Conservation (phyloP, 92 coral and sea anemone species). For the Pocillopora meandrina region DNA sequence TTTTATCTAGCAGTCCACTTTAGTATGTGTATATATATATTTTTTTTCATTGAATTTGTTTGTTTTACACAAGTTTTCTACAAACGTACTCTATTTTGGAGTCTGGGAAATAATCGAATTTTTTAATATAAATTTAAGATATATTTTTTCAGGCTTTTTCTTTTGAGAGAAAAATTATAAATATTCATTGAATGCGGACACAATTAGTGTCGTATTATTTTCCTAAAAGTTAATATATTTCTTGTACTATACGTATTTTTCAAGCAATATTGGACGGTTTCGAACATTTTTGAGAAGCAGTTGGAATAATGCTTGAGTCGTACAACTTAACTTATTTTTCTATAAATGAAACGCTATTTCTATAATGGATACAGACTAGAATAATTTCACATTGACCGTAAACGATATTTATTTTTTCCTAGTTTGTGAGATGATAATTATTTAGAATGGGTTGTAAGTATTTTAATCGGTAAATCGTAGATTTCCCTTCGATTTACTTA, state of each 20-base stretch:
- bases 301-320: constrained; percentile 14
- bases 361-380: constrained; percentile 6
- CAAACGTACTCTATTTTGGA: not conserved
- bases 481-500: not conserved
- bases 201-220: constrained; percentile 22
- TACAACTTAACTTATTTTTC: constrained; percentile 22
- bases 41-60: not conserved
- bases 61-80: not conserved
- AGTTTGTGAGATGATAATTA: not conserved
- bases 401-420: constrained; percentile 19
- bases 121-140: not conserved
- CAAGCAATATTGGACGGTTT: constrained; percentile 17
- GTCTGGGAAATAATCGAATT: not conserved
- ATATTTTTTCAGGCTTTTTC: not conserved
- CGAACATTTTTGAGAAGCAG: constrained; percentile 17
- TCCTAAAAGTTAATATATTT: constrained; percentile 42
- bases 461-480: not conserved
- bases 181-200: not conserved
- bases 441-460: not conserved
- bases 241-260: constrained; percentile 35
- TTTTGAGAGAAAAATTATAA: constrained; percentile 14
- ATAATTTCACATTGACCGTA: not conserved
- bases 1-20: not conserved
- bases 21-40: too few species aligned
- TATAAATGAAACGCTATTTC: constrained; percentile 20